phyloP scores from a whole-genome alignment of 2,888 invertebrate genomes.

The Priapulus caudatus region DNA sequence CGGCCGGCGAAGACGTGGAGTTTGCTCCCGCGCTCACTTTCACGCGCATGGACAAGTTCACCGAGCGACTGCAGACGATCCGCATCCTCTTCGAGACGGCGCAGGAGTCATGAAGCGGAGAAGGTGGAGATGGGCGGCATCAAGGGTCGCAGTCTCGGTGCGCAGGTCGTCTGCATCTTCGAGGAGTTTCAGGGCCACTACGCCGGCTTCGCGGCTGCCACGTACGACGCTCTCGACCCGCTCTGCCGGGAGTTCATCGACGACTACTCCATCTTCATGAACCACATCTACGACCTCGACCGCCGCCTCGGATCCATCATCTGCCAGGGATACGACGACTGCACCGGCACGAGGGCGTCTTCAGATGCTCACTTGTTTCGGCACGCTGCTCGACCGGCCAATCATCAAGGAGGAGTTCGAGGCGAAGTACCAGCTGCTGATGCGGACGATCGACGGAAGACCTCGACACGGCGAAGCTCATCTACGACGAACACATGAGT shows the following conservation, averaged over 20 bases:
- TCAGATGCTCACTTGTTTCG: too few species aligned
- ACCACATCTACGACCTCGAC: slow-evolving; percentile 72
- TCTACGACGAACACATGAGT: slow-evolving; percentile 36
- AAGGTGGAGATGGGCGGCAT: slow-evolving; percentile 80
- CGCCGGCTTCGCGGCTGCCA: slow-evolving; percentile 33
- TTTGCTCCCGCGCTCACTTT: slow-evolving; percentile 39
- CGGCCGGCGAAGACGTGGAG: slow-evolving; percentile 33
- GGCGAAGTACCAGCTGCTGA: slow-evolving; percentile 65
- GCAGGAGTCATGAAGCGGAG: slow-evolving; percentile 79
- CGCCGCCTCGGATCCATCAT: slow-evolving; percentile 76
- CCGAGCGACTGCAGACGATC: slow-evolving; percentile 34
- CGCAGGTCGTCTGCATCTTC: slow-evolving; percentile 35
- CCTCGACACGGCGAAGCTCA: slow-evolving; percentile 34
- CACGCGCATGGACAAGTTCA: slow-evolving; percentile 36
- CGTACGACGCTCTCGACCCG: slow-evolving; percentile 38
- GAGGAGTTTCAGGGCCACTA: slow-evolving; percentile 39
- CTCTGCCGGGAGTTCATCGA: slow-evolving; percentile 52
- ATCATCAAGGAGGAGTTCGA: slow-evolving; percentile 77
- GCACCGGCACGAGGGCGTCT: slow-evolving; percentile 74
- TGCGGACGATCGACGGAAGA: slow-evolving; percentile 50
- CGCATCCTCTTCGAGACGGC: slow-evolving; percentile 73
- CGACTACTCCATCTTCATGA: slow-evolving; percentile 70
- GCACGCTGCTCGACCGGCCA: slow-evolving; percentile 71
- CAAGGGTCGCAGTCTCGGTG: slow-evolving; percentile 39
- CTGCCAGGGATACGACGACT: slow-evolving; percentile 85